phyloP scores from a whole-genome alignment of 2,888 invertebrate genomes.

The Uloborus plumipes region DNA sequence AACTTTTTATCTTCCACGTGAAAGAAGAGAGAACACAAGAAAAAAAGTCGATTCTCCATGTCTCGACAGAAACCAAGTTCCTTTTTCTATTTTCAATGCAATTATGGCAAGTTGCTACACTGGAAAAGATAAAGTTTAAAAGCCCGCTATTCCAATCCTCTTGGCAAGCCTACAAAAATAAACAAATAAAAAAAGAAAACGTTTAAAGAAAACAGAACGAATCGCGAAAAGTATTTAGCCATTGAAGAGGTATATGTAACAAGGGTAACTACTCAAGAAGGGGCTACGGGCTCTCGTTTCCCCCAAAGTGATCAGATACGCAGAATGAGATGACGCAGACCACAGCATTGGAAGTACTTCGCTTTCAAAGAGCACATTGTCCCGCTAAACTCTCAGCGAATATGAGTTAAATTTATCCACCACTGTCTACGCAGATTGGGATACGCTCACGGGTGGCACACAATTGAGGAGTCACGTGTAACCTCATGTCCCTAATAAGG shows the following conservation, averaged over 20 bases:
- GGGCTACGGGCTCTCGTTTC: slow-evolving; percentile 21
- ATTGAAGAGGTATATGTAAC: slow-evolving; percentile 49
- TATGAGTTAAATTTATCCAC: slow-evolving; percentile 62
- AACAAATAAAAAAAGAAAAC: slow-evolving; percentile 11
- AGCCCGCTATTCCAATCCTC: slow-evolving; percentile 11
- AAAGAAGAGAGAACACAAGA: too few species aligned
- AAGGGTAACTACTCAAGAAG: slow-evolving; percentile 37
- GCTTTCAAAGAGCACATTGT: slow-evolving; percentile 60
- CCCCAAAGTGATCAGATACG: slow-evolving; percentile 30
- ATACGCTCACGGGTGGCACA: slow-evolving; percentile 47
- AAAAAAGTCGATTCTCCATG: too few species aligned
- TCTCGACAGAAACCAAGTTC: too few species aligned
- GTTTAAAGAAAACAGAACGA: slow-evolving; percentile 2
- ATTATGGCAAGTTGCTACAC: slow-evolving; percentile 7
- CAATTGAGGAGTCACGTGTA: slow-evolving; percentile 42
- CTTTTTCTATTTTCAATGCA: slow-evolving; percentile 2
- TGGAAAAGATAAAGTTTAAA: slow-evolving; percentile 8
- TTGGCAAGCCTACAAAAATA: slow-evolving; percentile 44
- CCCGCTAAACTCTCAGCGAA: slow-evolving; percentile 38
- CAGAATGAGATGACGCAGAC: slow-evolving; percentile 55
- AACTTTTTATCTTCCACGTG: too few species aligned
- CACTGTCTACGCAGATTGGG: slow-evolving; percentile 48
- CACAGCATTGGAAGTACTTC: slow-evolving; percentile 44
- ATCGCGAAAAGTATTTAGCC: slow-evolving; percentile 38
- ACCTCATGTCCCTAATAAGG: slow-evolving; percentile 31